These are phyloP conservation scores for Agrenia bidenticulata DNA, from an alignment of 2,888 invertebrate species.

Conservation along the genomic window DNA sequence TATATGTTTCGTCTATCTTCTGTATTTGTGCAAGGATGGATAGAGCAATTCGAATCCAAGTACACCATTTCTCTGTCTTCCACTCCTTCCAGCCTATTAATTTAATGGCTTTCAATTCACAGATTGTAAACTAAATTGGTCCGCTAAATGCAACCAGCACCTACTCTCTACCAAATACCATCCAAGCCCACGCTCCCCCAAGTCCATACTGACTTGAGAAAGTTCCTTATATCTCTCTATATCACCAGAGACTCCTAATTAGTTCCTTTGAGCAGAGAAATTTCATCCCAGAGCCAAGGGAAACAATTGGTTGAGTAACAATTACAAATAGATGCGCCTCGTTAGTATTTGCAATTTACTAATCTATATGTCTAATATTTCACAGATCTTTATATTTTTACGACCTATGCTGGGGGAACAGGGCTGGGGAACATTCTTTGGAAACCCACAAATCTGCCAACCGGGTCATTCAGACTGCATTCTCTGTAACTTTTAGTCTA, in stretches of 20 bases:
- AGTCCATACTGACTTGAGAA: no score
- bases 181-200: no score
- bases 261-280: no score
- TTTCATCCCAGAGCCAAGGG: not conserved
- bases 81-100: slow-evolving; percentile 1
- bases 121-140: slow-evolving; percentile 13
- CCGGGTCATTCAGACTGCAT: not conserved
- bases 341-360: slow-evolving; percentile 9
- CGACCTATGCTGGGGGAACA: not conserved
- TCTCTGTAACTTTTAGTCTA: slow-evolving; percentile 4
- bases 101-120: slow-evolving; percentile 13
- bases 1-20: no score
- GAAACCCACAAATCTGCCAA: slow-evolving; percentile 16
- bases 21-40: no score
- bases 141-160: not conserved
- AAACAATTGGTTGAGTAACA: slow-evolving; percentile 16
- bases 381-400: not conserved
- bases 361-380: slow-evolving; percentile 1
- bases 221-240: no score
- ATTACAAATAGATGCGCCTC: slow-evolving; percentile 16
- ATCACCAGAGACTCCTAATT: no score
- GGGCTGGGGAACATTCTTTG: slow-evolving; percentile 1
- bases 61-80: no score
- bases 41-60: no score
- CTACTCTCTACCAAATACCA: no score